phyloP scores from a whole-genome alignment of 2,888 invertebrate genomes.

The Lithophane leautieri region DNA sequence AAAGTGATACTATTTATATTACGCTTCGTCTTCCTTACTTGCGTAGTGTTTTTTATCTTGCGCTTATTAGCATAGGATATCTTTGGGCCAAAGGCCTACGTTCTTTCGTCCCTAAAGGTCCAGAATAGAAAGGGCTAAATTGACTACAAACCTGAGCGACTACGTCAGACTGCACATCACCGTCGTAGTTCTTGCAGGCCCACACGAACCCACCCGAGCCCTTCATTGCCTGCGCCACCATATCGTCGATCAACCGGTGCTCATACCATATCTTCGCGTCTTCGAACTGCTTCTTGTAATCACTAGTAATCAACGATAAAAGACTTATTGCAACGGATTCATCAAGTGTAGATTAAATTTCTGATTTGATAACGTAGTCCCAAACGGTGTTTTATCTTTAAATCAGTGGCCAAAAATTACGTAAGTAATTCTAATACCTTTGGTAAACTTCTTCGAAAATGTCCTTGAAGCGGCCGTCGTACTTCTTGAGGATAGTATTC shows the following conservation, averaged over 20 bases:
- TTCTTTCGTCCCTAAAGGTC: not conserved
- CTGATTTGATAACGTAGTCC: conserved; percentile 29
- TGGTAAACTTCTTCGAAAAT: conserved; percentile 97
- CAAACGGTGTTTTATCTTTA: conserved; percentile 38
- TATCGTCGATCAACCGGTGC: conserved; percentile 97
- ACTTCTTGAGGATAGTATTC: conserved; percentile 96
- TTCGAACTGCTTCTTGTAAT: conserved; percentile 94
- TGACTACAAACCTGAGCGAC: conserved; percentile 92
- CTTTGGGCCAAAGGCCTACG: not conserved
- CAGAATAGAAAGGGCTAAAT: not conserved
- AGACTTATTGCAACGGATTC: conserved; percentile 26
- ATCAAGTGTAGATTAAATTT: conserved; percentile 30
- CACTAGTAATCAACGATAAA: conserved; percentile 78
- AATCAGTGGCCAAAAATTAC: conserved; percentile 35
- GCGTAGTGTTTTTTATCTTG: not conserved
- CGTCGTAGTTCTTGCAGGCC: conserved; percentile 98
- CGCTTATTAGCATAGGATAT: not conserved
- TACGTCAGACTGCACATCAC: conserved; percentile 97
- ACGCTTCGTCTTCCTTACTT: not conserved
- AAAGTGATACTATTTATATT: not conserved
- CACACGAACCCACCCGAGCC: conserved; percentile 96
- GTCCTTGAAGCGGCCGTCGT: conserved; percentile 97
- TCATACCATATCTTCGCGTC: conserved; percentile 96
- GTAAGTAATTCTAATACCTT: conserved; percentile 84
- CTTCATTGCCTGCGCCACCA: conserved; percentile 96